Conservation (phyloP, 2,113 vertebrate species). For the Poicephalus gulielmi region DNA sequence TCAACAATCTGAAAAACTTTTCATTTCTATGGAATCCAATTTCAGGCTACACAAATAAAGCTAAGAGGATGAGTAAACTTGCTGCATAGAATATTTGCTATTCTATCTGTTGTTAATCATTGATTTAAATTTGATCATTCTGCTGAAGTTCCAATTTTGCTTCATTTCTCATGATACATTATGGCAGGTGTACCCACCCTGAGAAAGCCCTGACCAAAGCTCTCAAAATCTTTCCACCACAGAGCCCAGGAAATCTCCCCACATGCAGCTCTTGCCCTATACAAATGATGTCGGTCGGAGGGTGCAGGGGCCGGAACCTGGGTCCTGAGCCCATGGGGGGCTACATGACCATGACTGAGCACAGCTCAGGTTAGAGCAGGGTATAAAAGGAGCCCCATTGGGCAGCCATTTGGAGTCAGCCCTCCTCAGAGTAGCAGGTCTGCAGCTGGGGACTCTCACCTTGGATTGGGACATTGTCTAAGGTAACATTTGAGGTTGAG, state of each 20-base stretch:
- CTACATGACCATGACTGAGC: not conserved
- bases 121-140: conserved; percentile 32
- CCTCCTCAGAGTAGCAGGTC: not conserved
- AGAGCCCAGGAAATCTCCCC: not conserved
- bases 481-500: not conserved
- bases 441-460: not conserved
- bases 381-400: not conserved
- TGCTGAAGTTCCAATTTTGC: conserved; percentile 25
- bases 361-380: not conserved
- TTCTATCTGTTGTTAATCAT: not conserved
- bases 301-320: not conserved
- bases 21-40: conserved; percentile 59
- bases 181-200: not conserved
- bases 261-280: not conserved
- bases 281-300: not conserved
- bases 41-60: conserved; percentile 55
- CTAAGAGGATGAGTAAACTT: conserved; percentile 62
- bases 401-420: not conserved
- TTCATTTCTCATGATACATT: not conserved
- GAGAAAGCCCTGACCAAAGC: not conserved
- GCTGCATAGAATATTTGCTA: conserved; percentile 41
- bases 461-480: not conserved
- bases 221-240: not conserved
- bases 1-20: conserved; percentile 55
- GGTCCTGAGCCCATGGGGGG: not conserved